Evolutionary conservation across 2,797 vertebrate genomes (phyloP).

Genomic region (Rousettus madagascariensis): DNA sequence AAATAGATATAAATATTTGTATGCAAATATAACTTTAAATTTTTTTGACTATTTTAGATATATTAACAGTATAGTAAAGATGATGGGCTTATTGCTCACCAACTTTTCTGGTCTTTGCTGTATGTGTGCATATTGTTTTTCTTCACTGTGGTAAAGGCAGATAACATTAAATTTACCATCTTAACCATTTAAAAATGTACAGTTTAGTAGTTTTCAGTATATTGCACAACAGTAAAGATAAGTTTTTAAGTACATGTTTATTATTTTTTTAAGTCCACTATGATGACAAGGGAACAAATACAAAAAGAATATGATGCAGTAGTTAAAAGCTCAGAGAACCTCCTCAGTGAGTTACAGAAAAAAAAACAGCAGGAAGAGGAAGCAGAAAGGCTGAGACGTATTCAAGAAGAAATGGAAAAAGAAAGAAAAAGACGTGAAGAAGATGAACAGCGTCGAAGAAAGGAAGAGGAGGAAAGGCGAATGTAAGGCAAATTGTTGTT

Average conservation of each 20-base stretch:
- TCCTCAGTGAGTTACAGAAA: constrained; percentile 92
- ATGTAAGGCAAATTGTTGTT: constrained; percentile 86
- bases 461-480: constrained; percentile 92
- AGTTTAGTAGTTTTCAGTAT: background rate
- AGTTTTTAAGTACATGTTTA: background rate
- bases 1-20: background rate
- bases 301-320: constrained; percentile 91
- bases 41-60: background rate
- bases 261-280: constrained; percentile 84
- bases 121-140: background rate
- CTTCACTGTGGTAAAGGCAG: background rate
- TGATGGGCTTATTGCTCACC: background rate
- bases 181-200: background rate
- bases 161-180: background rate
- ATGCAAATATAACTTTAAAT: background rate
- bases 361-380: constrained; percentile 97
- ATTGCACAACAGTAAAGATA: background rate
- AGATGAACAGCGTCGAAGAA: constrained; percentile 89
- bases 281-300: constrained; percentile 93
- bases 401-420: constrained; percentile 96
- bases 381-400: constrained; percentile 90
- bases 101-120: background rate
- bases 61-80: background rate
- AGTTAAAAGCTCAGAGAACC: constrained; percentile 92
- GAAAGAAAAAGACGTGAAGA: constrained; percentile 92